These are phyloP conservation scores for Dryobates pubescens DNA, from an alignment of 2,797 vertebrate species.

Conservation along the genomic window DNA sequence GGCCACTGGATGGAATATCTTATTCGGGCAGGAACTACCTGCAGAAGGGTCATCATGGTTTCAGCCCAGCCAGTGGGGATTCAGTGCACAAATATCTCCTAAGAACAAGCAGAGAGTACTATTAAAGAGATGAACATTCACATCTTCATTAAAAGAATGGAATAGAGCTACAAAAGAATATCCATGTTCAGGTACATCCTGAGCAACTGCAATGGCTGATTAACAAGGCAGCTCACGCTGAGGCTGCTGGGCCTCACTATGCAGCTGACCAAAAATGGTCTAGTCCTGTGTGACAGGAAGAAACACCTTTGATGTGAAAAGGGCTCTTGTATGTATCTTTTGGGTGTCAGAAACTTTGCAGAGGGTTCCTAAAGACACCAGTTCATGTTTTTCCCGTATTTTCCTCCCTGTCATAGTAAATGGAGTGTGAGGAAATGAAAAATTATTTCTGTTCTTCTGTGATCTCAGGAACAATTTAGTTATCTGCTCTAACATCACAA, in stretches of 20 bases:
- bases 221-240: background rate
- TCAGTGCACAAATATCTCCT: background rate
- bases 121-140: background rate
- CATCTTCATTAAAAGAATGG: background rate
- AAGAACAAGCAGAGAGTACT: background rate
- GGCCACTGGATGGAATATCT: background rate
- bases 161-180: background rate
- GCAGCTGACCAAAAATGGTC: background rate
- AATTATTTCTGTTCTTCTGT: background rate
- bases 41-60: background rate
- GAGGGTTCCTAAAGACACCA: background rate
- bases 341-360: background rate
- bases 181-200: background rate
- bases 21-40: background rate
- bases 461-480: background rate
- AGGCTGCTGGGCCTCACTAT: background rate
- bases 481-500: background rate
- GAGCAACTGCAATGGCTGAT: background rate
- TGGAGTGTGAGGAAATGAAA: background rate
- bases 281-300: background rate
- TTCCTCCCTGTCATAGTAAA: background rate
- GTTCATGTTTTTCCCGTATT: conserved; percentile 19
- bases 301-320: conserved; percentile 24
- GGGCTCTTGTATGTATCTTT: background rate
- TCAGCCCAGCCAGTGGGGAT: background rate